Evolutionary conservation across 2,113 vertebrate genomes (phyloP).

Genomic region (Theropithecus gelada): DNA sequence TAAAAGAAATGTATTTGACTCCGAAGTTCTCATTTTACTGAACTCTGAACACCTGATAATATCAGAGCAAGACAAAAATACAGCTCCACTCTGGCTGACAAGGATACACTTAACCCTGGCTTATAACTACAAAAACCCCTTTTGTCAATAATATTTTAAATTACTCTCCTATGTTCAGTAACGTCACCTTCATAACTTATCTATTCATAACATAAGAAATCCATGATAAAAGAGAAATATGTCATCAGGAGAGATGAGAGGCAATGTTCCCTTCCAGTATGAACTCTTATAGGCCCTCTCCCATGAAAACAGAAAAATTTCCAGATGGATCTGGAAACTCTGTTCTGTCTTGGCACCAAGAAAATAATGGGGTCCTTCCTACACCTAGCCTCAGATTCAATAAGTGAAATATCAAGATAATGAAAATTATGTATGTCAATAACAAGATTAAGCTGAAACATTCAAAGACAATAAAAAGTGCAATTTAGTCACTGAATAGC

Average conservation of each 20-base stretch:
- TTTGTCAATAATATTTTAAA: background rate
- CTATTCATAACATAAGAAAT: background rate
- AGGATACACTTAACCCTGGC: background rate
- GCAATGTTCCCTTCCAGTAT: background rate
- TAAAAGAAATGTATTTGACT: background rate
- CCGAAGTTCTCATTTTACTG: constrained; percentile 2
- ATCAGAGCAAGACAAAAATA: background rate
- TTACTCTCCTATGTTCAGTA: background rate
- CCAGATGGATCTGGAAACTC: background rate
- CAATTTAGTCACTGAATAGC: background rate
- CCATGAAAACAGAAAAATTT: background rate
- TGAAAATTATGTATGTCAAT: background rate
- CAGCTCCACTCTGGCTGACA: background rate
- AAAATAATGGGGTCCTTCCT: background rate
- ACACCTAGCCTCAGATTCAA: background rate
- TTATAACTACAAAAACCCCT: background rate
- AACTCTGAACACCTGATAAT: background rate
- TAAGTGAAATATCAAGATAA: background rate
- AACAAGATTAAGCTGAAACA: background rate
- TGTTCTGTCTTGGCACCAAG: background rate
- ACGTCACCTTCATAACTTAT: background rate
- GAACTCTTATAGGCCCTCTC: background rate
- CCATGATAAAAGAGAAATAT: background rate
- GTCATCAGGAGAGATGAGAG: background rate
- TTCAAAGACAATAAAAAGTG: background rate